phyloP scores from a whole-genome alignment of 1,140 invertebrate genomes.

The Bombus pyrosoma region DNA sequence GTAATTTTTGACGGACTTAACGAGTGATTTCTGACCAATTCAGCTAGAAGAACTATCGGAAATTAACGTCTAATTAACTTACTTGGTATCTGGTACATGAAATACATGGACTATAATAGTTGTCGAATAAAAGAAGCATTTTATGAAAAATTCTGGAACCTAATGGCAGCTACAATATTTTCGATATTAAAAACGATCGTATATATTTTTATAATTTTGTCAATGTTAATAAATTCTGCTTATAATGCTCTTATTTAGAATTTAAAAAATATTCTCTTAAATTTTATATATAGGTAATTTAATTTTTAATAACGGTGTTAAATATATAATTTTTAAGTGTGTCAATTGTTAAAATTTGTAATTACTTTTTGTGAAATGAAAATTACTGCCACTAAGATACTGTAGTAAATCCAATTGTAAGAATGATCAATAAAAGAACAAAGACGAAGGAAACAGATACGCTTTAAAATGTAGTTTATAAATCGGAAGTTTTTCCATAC shows the following conservation, averaged over 20 bases:
- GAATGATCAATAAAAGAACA: neutral
- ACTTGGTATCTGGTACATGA: slow-evolving; percentile 1
- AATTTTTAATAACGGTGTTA: neutral
- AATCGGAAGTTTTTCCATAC: too few species aligned
- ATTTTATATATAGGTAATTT: neutral
- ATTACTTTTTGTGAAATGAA: neutral
- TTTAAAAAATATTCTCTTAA: neutral
- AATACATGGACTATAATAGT: neutral
- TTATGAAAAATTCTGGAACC: neutral
- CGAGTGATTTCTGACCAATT: neutral
- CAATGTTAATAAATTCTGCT: neutral
- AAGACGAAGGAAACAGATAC: neutral
- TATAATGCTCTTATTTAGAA: neutral
- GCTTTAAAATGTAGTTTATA: too few species aligned
- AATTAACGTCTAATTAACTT: slow-evolving; percentile 8
- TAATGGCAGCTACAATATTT: neutral
- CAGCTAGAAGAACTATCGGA: neutral
- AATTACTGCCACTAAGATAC: neutral
- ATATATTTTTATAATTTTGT: neutral
- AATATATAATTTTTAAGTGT: neutral
- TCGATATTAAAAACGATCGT: neutral
- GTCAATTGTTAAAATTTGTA: neutral
- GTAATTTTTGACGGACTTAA: neutral
- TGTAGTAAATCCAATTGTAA: neutral
- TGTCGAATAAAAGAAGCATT: neutral